phyloP scores from a whole-genome alignment of 2,888 invertebrate species.

The Malachius bipustulatus region DNA sequence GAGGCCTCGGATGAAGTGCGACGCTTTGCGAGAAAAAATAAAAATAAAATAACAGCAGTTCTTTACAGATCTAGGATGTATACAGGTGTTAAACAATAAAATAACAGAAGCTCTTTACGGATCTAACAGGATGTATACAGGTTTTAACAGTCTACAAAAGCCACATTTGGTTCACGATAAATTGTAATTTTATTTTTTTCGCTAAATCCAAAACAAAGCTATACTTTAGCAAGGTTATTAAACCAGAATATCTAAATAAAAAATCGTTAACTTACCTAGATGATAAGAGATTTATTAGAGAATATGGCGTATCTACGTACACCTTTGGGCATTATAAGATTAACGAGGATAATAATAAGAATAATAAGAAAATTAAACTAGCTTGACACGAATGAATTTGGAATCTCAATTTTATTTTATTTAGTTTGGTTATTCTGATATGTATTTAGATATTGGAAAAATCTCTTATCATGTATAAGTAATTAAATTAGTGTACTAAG shows the following conservation, averaged over 20 bases:
- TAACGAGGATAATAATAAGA: conserved; percentile 1
- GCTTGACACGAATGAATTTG: background rate
- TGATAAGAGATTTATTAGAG: background rate
- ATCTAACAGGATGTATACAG: too few species aligned
- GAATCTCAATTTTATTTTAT: background rate
- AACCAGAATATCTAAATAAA: background rate
- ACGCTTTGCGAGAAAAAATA: too few species aligned
- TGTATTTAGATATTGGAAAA: background rate
- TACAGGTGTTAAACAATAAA: background rate
- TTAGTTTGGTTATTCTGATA: background rate
- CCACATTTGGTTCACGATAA: too few species aligned
- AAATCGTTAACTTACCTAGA: background rate
- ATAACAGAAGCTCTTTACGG: conserved; percentile 2
- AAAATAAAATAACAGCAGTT: too few species aligned
- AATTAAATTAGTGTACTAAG: too few species aligned
- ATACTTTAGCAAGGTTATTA: background rate
- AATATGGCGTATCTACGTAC: background rate
- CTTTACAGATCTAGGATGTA: too few species aligned
- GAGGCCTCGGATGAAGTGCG: too few species aligned
- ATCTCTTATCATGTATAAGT: background rate
- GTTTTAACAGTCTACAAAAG: too few species aligned
- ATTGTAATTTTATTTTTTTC: too few species aligned
- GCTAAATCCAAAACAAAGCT: background rate
- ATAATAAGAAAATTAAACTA: background rate
- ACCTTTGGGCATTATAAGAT: conserved; percentile 1